Evolutionary conservation across 2,888 invertebrate genomes (phyloP), one percentile per base, ranked within the genome.

Genomic region (Leptarthrus brevirostris): DNA sequence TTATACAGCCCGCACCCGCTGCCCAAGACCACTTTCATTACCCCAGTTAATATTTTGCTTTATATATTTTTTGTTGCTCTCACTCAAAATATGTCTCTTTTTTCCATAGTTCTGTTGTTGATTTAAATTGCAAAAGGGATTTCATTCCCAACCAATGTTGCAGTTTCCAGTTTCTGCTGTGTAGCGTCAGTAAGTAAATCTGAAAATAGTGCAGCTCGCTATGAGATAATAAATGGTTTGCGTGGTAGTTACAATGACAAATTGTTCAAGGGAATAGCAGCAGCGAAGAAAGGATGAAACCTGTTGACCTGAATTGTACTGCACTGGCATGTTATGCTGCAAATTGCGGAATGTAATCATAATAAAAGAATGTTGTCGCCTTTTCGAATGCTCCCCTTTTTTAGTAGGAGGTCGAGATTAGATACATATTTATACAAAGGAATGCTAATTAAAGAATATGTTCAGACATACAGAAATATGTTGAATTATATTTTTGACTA

Each of bases 111-210:
- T 18, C 26, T 34, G 18, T 20, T 36, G 36, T 4, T 58, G 58
- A 58, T 58, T 58, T 58, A 58, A 36, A 36, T 58, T 36, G 58
- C 58, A 58, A 58, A 40, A 58, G 36, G 36, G 58, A 58, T 20
- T 18, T 36, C 36, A 36, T 58, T 12, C 20, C 20, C 16, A 36
- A 26, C 36, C 36, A 16, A 24, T 58, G 58, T 22, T 58, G 58
- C 36, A 58, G 34, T 58, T 58, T 18, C 20, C 58, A 58, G 16
- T 58, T 36, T 34, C n/a, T 6, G 6, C n/a, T 12, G 30, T 5
- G 30, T 40, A 12, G 40, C 40, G 18, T 16, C 20, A 16, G 40
- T 36, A 36, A 58, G 36, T 58, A 58, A 58, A 36, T 58, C 58
- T 58, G 20, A 12, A 58, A 58, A 58, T 58, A 58, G 22, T 40